Conservation (phyloP, 37 sponge, comb jelly and placozoan genomes). For the Diacarnus erythraeanus region DNA sequence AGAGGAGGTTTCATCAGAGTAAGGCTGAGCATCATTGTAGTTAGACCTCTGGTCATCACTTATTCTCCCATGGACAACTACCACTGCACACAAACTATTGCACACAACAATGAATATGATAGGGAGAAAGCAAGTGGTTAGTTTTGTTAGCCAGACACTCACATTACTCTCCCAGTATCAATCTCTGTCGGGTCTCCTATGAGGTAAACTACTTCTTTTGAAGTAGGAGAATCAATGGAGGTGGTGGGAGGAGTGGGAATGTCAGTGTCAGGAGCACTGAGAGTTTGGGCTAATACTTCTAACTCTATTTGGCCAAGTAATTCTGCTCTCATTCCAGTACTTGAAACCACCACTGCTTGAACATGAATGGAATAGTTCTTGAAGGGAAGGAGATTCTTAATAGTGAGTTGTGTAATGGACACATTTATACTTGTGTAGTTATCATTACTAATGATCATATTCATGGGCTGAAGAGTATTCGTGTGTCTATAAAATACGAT, state of each 20-base stretch:
- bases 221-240: background rate
- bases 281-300: background rate
- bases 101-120: too few relatives aligned
- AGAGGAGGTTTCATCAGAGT: background rate
- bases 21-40: conserved; percentile 17
- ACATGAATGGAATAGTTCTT: conserved; percentile 21
- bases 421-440: too few relatives aligned
- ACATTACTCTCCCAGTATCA: conserved; percentile 33
- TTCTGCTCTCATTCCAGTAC: background rate
- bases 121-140: too few relatives aligned
- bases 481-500: background rate
- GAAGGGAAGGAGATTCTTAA: background rate
- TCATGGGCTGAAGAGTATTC: background rate
- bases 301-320: background rate
- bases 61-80: too few relatives aligned
- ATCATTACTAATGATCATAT: too few relatives aligned
- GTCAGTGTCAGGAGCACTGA: conserved; percentile 2
- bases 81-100: conserved; percentile 33
- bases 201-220: background rate
- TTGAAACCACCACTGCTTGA: conserved; percentile 1
- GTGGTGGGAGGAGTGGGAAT: background rate
- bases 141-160: background rate
- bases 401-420: background rate
- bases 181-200: conserved; percentile 17
- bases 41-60: background rate